These are phyloP conservation scores for Periphyllus acericola DNA, from an alignment of 2,888 invertebrate genomes.

Conservation along the genomic window DNA sequence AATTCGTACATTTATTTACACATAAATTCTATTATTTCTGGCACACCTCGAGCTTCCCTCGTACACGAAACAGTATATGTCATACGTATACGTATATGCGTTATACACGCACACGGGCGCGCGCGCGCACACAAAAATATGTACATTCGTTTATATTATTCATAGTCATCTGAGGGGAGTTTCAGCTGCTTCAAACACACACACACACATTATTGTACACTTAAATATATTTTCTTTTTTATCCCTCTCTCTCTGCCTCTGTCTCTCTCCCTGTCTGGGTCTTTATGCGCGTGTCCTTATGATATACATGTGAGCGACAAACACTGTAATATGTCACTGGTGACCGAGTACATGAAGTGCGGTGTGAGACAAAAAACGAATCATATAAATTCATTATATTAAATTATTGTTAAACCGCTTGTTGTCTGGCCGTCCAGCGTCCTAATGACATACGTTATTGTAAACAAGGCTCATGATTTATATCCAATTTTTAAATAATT, in stretches of 20 bases:
- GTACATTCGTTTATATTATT: conserved; percentile 14
- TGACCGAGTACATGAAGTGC: background rate
- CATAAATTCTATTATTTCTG: conserved; percentile 49
- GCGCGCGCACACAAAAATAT: background rate
- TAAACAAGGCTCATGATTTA: no score
- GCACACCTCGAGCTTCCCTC: conserved; percentile 17
- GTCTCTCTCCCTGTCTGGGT: background rate
- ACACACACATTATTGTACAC: background rate
- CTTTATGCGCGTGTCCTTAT: background rate
- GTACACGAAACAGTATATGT: background rate
- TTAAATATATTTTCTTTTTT: background rate
- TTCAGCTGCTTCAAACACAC: conserved; percentile 29
- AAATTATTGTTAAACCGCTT: no score
- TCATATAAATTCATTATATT: background rate
- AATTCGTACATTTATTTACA: conserved; percentile 30
- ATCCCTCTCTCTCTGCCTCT: background rate
- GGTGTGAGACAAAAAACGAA: background rate
- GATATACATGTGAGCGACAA: background rate
- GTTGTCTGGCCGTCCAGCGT: no score
- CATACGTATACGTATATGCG: background rate
- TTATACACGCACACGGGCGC: background rate
- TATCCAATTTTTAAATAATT: no score
- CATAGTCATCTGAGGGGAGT: conserved; percentile 25
- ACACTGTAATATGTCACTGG: background rate
- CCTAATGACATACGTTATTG: no score